Base-by-base conservation (phyloP, 2,888 invertebrate genomes). In the Limnephilus rhombicus region DNA sequence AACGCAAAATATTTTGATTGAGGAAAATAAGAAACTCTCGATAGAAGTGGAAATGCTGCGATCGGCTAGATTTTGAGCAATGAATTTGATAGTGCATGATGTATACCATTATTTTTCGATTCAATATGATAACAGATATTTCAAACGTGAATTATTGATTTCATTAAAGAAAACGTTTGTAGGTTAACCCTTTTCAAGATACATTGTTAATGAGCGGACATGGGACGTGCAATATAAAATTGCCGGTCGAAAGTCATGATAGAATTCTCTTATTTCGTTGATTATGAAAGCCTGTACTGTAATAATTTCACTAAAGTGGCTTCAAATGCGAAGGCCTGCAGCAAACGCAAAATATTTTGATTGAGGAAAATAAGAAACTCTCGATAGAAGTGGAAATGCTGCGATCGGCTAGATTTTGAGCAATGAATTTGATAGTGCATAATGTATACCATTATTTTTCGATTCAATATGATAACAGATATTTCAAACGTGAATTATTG, bases 291-390 rank as follows among this genome's bases (percentile, higher is more conserved):
- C 45, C 45, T 49, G 45, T 13, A 49, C 45, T 12, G 45, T 49
- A 0, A 13, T 13, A 49, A 49, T 49, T 2, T 49, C 45, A 13
- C 9, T 49, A 49, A 49, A 49, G 45, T 49, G 45, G 45, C 13
- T 49, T 49, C 12, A 49, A 49, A 49, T 49, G 13, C 45, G 94
- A 95, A 89, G 94, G 94, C 92, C 94, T 96, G 92, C 94, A 95
- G 83, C 95, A 95, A 90, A 95, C 95, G 93, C 96, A 96, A 94
- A 95, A 95, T 94, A 94, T 95, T 89, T 94, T 96, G 92, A 94
- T 96, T 53, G 96, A 96, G 94, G 95, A 96, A 68, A 96, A 96
- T 94, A 95, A 96, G 94, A 96, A 95, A 94, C 94, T 96, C 45
- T 95, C 95, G 3, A 95, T 96, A 68, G 96, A 96, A 94, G 94